Base-by-base conservation (phyloP, 2,113 vertebrate species). In the Xiphophorus hellerii region DNA sequence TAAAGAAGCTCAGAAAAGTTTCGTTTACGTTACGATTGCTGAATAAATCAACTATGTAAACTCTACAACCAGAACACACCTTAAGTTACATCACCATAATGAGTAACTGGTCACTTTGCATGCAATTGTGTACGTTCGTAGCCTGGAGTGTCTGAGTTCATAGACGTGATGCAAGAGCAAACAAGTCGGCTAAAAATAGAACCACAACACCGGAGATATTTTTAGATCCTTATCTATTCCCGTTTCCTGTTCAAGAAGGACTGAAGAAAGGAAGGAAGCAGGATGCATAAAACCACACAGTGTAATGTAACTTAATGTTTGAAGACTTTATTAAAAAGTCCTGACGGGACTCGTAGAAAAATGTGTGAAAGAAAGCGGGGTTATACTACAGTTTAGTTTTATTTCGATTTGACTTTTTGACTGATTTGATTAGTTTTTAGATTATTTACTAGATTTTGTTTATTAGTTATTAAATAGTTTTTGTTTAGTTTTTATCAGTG, bases 111-210 rank as follows among this genome's bases (percentile, higher is more conserved):
- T 29, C 1, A 27, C 73, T 48, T 17, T 48, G 44, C 39, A 14
- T 73, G 15, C 0, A 35, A 35, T 58, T 64, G 37, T 9, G 20
- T 1, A 22, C 33, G 11, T n/a, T 58, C 69, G n/a, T 10, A 28
- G 2, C 1, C 17, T 22, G 3, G 1, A 8, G 42, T 28, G 3
- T 51, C 73, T 76, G 28, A 86, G 80, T 80, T 82, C 75, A 44
- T 31, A 62, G 51, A 30, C 22, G 31, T 88, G 73, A 90, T 44
- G 76, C 71, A 85, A 88, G 30, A 69, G 7, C 62, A 82, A 78
- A 81, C 28, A 77, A 11, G n/a, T 14, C 10, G 31, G 69, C 70
- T 86, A 84, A 88, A 89, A 91, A 84, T 78, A 89, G 79, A 76
- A 76, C 10, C 54, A 62, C 44, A 84, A 69, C 69, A 70, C 58